Evolutionary conservation across 30 jellyfish, hydroid and myxozoan genomes (phyloP).

Genomic region (Chrysaora quinquecirrha): DNA sequence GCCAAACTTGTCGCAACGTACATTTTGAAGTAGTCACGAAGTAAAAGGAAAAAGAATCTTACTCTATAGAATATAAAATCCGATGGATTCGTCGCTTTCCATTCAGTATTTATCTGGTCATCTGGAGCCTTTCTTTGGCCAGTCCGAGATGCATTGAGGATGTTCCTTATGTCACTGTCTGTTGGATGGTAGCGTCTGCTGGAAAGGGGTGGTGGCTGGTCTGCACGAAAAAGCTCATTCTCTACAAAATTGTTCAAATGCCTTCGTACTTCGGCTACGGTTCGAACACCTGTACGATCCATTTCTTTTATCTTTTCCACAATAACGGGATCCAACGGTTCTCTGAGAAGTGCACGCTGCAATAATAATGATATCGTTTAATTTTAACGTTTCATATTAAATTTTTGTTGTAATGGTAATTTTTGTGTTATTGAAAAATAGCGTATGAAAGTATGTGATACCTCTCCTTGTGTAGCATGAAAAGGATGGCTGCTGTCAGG

Average conservation of each 20-base stretch:
- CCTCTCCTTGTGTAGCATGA: constrained; percentile 32
- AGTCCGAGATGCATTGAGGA: not conserved
- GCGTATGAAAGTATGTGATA: constrained; percentile 1
- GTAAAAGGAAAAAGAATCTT: too few relatives aligned
- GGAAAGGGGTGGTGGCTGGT: constrained; percentile 12
- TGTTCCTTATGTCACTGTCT: constrained; percentile 23
- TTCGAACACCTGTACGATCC: constrained; percentile 14
- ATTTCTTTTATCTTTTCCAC: constrained; percentile 33
- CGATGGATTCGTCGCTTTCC: constrained; percentile 6
- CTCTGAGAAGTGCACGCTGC: constrained; percentile 35
- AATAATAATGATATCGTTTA: not conserved
- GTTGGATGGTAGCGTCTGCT: constrained; percentile 23
- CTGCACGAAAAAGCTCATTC: constrained; percentile 9
- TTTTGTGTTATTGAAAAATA: not conserved
- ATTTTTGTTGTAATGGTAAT: not conserved
- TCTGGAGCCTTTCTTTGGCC: not conserved
- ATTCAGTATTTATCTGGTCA: constrained; percentile 24
- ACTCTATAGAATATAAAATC: constrained; percentile 26
- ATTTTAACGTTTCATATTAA: too few relatives aligned
- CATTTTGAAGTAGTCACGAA: too few relatives aligned
- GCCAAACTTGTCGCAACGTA: too few relatives aligned
- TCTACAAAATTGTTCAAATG: constrained; percentile 15
- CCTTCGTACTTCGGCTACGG: constrained; percentile 23
- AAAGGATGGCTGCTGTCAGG: constrained; percentile 18
- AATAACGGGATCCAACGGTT: constrained; percentile 25